These are phyloP conservation scores for Phallusia fumigata DNA, from an alignment of 23 tunicate genomes.

Conservation along the genomic window DNA sequence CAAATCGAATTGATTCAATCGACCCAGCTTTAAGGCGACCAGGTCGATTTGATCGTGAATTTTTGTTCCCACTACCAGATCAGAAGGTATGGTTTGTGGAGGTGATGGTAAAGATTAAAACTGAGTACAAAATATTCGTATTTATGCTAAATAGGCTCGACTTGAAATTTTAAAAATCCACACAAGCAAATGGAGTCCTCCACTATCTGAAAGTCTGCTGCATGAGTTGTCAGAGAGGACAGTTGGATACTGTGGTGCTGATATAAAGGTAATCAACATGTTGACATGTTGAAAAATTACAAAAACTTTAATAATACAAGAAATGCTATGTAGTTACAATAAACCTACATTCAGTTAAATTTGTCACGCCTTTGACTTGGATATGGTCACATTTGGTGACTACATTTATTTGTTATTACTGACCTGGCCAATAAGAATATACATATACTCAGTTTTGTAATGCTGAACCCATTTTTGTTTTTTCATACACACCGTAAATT, in stretches of 20 bases:
- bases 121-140: neutral
- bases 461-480: no score
- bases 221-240: slow-evolving; percentile 62
- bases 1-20: slow-evolving; percentile 90
- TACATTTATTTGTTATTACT: no score
- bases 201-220: slow-evolving; percentile 31
- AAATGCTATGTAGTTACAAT: no score
- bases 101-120: no score
- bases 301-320: no score
- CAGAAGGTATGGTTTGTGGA: slow-evolving; percentile 34
- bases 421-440: no score
- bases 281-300: no score
- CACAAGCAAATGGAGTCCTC: slow-evolving; percentile 73
- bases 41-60: slow-evolving; percentile 90
- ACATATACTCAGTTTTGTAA: no score
- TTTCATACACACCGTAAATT: no score
- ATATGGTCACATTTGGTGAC: no score
- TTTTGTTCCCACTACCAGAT: slow-evolving; percentile 90
- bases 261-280: slow-evolving; percentile 43
- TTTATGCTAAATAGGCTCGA: slow-evolving; percentile 43
- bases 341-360: no score
- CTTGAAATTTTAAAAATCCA: slow-evolving; percentile 71
- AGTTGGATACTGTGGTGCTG: slow-evolving; percentile 94
- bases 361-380: no score
- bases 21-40: slow-evolving; percentile 96